Percentiles rank a stretch among this genome's conserved stretches.
These are phyloP conservation scores for Agriopis aurantiaria DNA, from an alignment of 2,888 invertebrate genomes.

Conservation along the genomic window DNA sequence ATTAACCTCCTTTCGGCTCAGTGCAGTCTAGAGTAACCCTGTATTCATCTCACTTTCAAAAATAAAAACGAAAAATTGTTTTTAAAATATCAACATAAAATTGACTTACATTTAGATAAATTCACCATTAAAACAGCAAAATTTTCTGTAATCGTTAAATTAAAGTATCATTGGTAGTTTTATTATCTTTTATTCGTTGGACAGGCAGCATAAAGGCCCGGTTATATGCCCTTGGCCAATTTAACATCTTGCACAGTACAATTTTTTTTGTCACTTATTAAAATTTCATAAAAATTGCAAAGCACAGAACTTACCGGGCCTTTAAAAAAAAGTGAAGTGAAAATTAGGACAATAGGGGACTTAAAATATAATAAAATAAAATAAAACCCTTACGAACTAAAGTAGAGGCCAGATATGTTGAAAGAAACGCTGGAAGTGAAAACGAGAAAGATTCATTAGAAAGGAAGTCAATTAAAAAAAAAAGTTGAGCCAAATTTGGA, in stretches of 20 bases:
- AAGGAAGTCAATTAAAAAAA: neutral
- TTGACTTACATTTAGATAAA: neutral
- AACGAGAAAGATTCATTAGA: constrained; percentile 57
- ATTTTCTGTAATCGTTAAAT: neutral
- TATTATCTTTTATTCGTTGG: neutral
- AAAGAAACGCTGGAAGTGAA: constrained; percentile 84
- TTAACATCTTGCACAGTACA: neutral
- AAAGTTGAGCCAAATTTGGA: constrained; percentile 1
- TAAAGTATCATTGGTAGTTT: neutral
- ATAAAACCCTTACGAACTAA: constrained; percentile 84
- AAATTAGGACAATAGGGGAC: constrained; percentile 49
- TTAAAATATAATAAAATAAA: constrained; percentile 59
- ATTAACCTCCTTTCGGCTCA: no score
- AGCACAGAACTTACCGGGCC: neutral
- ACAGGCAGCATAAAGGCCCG: constrained; percentile 25
- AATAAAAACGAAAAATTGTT: no score
- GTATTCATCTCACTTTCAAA: no score
- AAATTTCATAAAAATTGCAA: neutral
- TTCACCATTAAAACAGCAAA: neutral
- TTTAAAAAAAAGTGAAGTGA: constrained; percentile 45
- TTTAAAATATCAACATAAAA: neutral
- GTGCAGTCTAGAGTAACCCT: no score
- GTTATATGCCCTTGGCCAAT: neutral
- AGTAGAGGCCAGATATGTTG: constrained; percentile 84
- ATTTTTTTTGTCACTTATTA: no score